These are phyloP conservation scores for Ophion slaviceki DNA, from an alignment of 2,888 invertebrate genomes.

Conservation along the genomic window DNA sequence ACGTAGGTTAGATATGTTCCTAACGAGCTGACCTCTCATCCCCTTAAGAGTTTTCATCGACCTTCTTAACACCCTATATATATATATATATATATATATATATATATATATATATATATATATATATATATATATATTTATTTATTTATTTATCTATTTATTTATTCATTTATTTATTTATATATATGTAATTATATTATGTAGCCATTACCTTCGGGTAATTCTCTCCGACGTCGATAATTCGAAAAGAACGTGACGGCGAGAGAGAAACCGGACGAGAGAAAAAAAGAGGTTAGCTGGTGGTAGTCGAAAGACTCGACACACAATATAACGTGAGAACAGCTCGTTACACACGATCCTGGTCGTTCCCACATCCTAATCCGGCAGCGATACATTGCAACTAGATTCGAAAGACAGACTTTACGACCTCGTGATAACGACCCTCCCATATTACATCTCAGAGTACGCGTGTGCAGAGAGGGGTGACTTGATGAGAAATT, in stretches of 20 bases:
- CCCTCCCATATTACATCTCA: not conserved
- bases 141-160: no score
- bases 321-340: slow-evolving; percentile 59
- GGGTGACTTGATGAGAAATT: not conserved
- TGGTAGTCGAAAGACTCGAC: slow-evolving; percentile 45
- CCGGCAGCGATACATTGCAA: slow-evolving; percentile 50
- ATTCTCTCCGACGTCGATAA: slow-evolving; percentile 43
- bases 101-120: no score
- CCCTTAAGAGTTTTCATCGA: no score
- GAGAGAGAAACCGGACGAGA: not conserved
- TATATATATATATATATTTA: no score
- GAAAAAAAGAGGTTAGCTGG: slow-evolving; percentile 10
- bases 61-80: no score
- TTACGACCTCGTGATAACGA: slow-evolving; percentile 31
- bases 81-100: no score
- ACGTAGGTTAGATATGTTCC: no score
- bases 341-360: slow-evolving; percentile 50
- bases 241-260: slow-evolving; percentile 24
- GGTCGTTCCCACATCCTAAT: slow-evolving; percentile 35
- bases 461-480: not conserved
- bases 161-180: no score
- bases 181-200: no score
- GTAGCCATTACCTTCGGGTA: no score
- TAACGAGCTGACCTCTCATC: no score
- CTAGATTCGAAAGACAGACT: slow-evolving; percentile 39